A percentile compares a stretch with the other conserved stretches of the same genome.
phyloP scores from a whole-genome alignment of 2,888 invertebrate genomes.

The Mesochorus sp. region DNA sequence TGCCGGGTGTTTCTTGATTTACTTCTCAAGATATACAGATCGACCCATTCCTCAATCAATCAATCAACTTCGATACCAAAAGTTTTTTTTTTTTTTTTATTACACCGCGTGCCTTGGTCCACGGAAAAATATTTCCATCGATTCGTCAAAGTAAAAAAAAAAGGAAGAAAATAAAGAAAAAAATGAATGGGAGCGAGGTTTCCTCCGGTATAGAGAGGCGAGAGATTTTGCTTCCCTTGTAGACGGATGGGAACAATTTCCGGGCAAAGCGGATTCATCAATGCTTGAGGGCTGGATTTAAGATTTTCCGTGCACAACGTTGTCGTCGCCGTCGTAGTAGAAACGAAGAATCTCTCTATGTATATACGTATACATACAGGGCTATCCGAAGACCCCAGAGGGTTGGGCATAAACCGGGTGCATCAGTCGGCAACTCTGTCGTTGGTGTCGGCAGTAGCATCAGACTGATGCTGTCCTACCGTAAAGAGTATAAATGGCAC shows the following conservation, averaged over 20 bases:
- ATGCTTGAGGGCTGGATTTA: conserved; percentile 75
- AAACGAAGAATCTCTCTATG: conserved; percentile 36
- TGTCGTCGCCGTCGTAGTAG: conserved; percentile 21
- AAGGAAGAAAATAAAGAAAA: conserved; percentile 9
- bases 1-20: too few relatives aligned
- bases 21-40: too few relatives aligned
- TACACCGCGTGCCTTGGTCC: background rate
- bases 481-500: conserved; percentile 76
- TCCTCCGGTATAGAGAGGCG: conserved; percentile 45
- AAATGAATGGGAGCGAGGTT: conserved; percentile 45
- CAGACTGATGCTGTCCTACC: conserved; percentile 70
- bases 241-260: conserved; percentile 77
- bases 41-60: background rate
- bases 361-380: conserved; percentile 48
- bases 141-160: conserved; percentile 60
- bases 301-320: conserved; percentile 70
- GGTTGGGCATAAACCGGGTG: conserved; percentile 59
- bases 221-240: conserved; percentile 65
- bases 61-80: background rate
- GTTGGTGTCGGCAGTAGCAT: conserved; percentile 46
- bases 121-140: conserved; percentile 50
- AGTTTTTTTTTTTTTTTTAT: background rate
- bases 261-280: conserved; percentile 76
- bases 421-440: conserved; percentile 67
- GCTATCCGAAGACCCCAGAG: conserved; percentile 52